These are phyloP conservation scores for Drosophila neocordata DNA, from an alignment of 1,140 invertebrate species.

Conservation along the genomic window DNA sequence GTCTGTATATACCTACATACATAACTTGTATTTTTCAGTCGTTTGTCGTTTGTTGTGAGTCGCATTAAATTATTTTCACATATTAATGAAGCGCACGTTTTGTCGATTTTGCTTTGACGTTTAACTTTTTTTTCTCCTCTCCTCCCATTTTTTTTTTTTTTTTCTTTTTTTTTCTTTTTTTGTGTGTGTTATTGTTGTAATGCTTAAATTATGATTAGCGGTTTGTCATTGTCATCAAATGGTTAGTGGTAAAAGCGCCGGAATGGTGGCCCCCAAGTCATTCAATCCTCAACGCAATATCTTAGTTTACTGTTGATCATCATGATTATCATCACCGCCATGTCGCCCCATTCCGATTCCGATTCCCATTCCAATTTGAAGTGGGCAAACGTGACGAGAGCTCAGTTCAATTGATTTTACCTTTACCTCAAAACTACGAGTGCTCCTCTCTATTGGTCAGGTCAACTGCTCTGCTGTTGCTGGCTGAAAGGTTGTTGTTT, in stretches of 20 bases:
- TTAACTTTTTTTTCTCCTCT: constrained; percentile 2
- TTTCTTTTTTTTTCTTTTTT: constrained; percentile 18
- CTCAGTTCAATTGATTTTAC: constrained; percentile 63
- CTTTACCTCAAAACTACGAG: constrained; percentile 4
- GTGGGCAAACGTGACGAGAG: constrained; percentile 62
- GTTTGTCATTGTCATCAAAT: constrained; percentile 67
- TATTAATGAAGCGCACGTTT: constrained; percentile 74
- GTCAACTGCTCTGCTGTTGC: constrained; percentile 41
- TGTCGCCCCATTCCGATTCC: constrained; percentile 7
- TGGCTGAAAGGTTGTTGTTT: not conserved
- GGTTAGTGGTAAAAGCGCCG: constrained; percentile 44
- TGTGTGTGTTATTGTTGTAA: constrained; percentile 49
- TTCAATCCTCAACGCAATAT: constrained; percentile 12
- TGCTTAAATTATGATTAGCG: constrained; percentile 75
- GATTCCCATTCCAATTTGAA: constrained; percentile 38
- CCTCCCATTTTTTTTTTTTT: constrained; percentile 8
- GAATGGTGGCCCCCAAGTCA: constrained; percentile 36
- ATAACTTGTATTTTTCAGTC: constrained; percentile 10
- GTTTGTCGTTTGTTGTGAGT: constrained; percentile 21
- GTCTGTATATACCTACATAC: constrained; percentile 3
- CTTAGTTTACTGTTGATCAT: constrained; percentile 24
- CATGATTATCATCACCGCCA: constrained; percentile 25
- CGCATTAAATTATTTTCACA: constrained; percentile 69
- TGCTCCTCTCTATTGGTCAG: constrained; percentile 22
- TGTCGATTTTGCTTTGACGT: constrained; percentile 37